phyloP scores from a whole-genome alignment of 2,888 invertebrate species.

The Petrolisthes cinctipes region DNA sequence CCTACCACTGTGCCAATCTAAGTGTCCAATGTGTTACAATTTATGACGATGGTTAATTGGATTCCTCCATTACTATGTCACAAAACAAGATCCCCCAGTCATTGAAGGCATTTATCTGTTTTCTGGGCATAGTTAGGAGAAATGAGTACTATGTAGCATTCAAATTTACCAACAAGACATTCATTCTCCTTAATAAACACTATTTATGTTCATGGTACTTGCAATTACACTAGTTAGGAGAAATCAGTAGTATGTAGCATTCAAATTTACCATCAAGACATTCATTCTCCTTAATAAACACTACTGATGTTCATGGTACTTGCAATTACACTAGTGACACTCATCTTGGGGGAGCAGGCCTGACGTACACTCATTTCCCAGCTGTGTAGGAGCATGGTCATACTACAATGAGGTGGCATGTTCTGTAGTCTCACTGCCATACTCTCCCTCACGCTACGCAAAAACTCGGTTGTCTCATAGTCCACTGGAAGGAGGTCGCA shows the following conservation, averaged over 20 bases:
- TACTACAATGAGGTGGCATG: conserved; percentile 84
- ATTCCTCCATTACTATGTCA: too few species aligned
- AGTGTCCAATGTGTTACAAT: too few species aligned
- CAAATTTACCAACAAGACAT: too few species aligned
- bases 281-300: conserved; percentile 15
- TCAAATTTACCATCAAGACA: not conserved
- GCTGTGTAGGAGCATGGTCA: conserved; percentile 89
- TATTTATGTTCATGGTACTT: too few species aligned
- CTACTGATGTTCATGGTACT: conserved; percentile 20
- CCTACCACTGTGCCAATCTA: too few species aligned
- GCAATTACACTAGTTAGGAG: too few species aligned
- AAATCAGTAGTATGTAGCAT: not conserved
- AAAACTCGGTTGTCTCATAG: conserved; percentile 82
- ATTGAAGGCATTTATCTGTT: too few species aligned
- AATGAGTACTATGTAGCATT: too few species aligned
- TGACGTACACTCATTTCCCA: conserved; percentile 97
- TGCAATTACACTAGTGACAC: conserved; percentile 36
- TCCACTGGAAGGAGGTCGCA: conserved; percentile 81
- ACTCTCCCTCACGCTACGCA: conserved; percentile 81
- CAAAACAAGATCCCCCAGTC: too few species aligned
- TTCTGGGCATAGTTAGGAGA: too few species aligned
- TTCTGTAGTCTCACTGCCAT: conserved; percentile 82
- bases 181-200: too few species aligned
- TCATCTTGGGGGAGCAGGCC: conserved; percentile 70
- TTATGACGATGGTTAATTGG: too few species aligned